These are phyloP conservation scores for Lycorma delicatula DNA, from an alignment of 1,140 invertebrate species.

Conservation along the genomic window DNA sequence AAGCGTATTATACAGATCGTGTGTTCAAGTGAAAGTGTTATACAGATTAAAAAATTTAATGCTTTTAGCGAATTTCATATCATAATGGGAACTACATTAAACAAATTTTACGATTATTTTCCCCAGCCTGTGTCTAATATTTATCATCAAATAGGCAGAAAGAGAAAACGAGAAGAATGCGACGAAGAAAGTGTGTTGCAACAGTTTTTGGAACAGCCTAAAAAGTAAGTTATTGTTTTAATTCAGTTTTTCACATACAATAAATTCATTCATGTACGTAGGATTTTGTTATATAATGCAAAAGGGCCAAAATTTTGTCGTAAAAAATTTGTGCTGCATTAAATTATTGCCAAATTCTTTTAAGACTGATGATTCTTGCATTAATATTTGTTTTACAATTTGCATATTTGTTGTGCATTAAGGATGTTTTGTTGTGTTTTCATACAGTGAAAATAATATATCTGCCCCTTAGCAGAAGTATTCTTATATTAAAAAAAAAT, in stretches of 20 bases:
- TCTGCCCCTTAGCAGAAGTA: too few relatives aligned
- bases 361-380: not conserved
- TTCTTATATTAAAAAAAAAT: too few relatives aligned
- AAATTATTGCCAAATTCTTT: not conserved
- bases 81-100: not conserved
- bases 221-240: not conserved
- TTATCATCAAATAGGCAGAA: not conserved
- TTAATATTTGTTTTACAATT: not conserved
- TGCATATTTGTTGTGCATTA: not conserved
- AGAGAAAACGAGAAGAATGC: constrained; percentile 2
- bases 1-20: not conserved
- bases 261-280: not conserved
- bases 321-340: not conserved
- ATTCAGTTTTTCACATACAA: not conserved
- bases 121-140: not conserved
- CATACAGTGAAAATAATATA: too few relatives aligned
- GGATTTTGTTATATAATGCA: not conserved
- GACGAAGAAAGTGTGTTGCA: not conserved
- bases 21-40: not conserved
- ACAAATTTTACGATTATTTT: not conserved
- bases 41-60: not conserved
- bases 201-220: not conserved
- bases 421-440: too few relatives aligned
- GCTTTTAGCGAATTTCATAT: not conserved
- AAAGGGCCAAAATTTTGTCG: not conserved